Base-by-base conservation (phyloP, 2,888 invertebrate genomes). In the Byasa hedistus region DNA sequence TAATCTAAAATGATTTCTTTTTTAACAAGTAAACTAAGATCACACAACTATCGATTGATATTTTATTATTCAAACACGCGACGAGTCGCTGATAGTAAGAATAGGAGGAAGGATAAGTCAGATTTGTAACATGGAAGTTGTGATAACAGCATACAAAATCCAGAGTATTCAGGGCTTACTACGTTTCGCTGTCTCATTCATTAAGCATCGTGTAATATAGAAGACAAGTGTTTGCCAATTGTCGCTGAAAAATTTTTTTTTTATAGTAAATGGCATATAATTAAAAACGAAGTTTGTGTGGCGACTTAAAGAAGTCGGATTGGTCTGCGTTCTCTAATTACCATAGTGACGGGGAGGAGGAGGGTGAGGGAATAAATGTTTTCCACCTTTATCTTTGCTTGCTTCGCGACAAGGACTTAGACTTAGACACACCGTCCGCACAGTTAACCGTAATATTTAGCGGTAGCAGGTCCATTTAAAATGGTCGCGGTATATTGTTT, bases 321-420 rank as follows among this genome's bases (percentile, higher is more conserved):
- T 63, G 69, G 68, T 70, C 69, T 69, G 71, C 69, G 71, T 72
- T 73, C 73, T 69, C 75, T 82, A 83, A 83, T 85, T 82, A 83
- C 74, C 82, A 79, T 83, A 83, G 83, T 80, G 81, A 78, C 72
- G 39, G 15, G 15, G 39, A 12, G 1, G 39, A 2, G 39, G 39
- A 3, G 12, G 39, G 39, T 3, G 48, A 74, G 74, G 70, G 69
- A 75, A 76, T 77, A 78, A 82, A 81, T 78, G 78, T 81, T 84
- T 82, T 80, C 76, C 72, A 77, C 77, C 77, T 79, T 79, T 79
- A 78, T 79, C 77, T 79, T 77, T 75, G 69, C 71, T 73, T 77
- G 75, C 75, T 76, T 73, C 75, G 74, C 76, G 75, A 73, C 77
- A 71, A 73, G 74, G 74, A 77, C 78, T 76, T 78, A 80, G 70